Evolutionary conservation across 2,888 invertebrate genomes (phyloP).

Genomic region (Yponomeuta evonymella): DNA sequence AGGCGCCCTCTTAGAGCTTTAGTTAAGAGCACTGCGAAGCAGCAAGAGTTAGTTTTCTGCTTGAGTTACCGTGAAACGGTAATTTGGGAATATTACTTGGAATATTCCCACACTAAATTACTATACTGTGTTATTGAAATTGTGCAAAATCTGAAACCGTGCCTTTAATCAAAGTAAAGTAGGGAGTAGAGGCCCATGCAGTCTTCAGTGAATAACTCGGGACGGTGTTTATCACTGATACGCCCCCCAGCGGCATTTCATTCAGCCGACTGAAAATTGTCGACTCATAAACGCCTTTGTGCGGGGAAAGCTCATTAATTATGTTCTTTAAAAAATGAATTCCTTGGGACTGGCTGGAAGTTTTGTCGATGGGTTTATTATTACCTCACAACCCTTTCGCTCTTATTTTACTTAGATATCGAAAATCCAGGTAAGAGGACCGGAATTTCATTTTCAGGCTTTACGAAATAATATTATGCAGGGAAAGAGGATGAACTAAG

Average conservation of each 20-base stretch:
- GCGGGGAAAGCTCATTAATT: background rate
- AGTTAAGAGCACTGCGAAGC: too few relatives aligned
- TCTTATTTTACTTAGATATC: background rate
- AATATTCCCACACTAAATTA: too few relatives aligned
- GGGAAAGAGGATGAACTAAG: too few relatives aligned
- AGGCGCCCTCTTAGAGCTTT: too few relatives aligned
- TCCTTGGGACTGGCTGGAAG: background rate
- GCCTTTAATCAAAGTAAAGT: background rate
- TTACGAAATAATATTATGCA: background rate
- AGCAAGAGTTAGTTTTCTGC: too few relatives aligned
- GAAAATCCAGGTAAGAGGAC: background rate
- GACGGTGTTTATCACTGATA: slow-evolving; percentile 26
- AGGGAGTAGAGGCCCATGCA: background rate
- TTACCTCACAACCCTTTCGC: background rate
- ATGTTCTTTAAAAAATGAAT: background rate
- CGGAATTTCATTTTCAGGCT: background rate
- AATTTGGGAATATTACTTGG: too few relatives aligned
- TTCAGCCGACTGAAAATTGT: slow-evolving; percentile 2
- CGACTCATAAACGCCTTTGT: background rate
- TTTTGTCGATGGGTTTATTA: background rate
- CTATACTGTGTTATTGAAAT: too few relatives aligned
- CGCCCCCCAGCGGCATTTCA: background rate
- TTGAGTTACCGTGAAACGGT: too few relatives aligned
- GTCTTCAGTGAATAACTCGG: slow-evolving; percentile 9
- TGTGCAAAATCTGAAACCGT: too few relatives aligned